phyloP scores from a whole-genome alignment of 2,888 invertebrate genomes.

The Steromphala cineraria region DNA sequence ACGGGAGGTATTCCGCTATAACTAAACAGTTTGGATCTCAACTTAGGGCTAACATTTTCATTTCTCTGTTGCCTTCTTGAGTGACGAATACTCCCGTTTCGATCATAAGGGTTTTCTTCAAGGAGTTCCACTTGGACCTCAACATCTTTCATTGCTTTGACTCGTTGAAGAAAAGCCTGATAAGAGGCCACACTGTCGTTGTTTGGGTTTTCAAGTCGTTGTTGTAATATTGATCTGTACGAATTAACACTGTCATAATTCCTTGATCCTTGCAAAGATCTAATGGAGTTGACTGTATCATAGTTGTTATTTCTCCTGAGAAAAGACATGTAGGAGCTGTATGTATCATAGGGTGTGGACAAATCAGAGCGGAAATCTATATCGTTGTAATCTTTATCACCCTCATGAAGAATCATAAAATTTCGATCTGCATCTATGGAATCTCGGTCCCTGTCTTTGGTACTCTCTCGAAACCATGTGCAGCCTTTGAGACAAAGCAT shows the following conservation, averaged over 20 bases:
- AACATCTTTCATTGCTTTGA: background rate
- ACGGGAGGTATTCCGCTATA: background rate
- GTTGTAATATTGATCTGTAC: background rate
- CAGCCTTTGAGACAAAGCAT: constrained; percentile 44
- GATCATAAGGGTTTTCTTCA: background rate
- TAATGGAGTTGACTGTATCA: constrained; percentile 24
- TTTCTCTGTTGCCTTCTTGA: background rate
- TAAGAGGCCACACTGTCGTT: background rate
- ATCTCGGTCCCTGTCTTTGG: constrained; percentile 36
- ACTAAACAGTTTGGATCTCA: background rate
- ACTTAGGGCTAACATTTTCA: background rate
- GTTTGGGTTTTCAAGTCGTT: background rate
- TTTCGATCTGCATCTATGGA: constrained; percentile 31
- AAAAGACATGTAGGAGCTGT: constrained; percentile 40
- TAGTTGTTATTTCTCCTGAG: constrained; percentile 31
- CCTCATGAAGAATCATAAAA: constrained; percentile 35
- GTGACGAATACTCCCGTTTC: background rate
- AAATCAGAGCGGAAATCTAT: constrained; percentile 37
- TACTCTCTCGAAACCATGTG: constrained; percentile 46
- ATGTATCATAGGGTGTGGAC: constrained; percentile 38
- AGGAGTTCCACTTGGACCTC: background rate
- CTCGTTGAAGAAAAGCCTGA: background rate
- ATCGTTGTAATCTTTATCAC: constrained; percentile 34
- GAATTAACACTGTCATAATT: background rate
- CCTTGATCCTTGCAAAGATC: constrained; percentile 6